Evolutionary conservation across 2,888 invertebrate genomes (phyloP).

Genomic region (Salticus scenicus): DNA sequence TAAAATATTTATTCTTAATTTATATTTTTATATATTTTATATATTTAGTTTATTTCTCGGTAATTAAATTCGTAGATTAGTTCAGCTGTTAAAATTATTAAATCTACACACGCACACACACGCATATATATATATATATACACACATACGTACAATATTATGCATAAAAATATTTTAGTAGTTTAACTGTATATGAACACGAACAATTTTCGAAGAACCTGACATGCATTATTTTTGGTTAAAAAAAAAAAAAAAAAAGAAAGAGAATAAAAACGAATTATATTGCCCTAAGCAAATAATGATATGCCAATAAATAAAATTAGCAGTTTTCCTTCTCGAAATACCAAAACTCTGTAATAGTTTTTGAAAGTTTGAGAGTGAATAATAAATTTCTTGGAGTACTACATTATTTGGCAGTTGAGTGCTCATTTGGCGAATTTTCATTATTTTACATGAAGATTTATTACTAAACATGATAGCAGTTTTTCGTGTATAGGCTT

Average conservation of each 20-base stretch:
- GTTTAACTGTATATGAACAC: no score
- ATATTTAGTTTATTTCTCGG: no score
- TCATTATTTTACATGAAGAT: not conserved
- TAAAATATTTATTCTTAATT: no score
- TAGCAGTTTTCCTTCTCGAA: not conserved
- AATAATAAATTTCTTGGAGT: not conserved
- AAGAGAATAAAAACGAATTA: not conserved
- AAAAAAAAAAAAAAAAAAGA: no score
- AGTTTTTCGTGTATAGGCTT: no score
- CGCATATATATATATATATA: no score
- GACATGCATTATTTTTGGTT: not conserved
- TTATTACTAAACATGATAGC: no score
- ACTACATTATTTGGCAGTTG: not conserved
- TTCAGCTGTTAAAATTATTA: no score
- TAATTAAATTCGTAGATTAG: no score
- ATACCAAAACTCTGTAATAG: not conserved
- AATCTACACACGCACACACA: no score
- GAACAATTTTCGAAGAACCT: not conserved
- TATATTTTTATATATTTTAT: no score
- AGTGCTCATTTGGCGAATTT: not conserved
- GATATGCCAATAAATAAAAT: not conserved
- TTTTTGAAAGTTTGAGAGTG: not conserved
- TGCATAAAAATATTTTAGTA: no score
- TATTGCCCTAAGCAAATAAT: not conserved
- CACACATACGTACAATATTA: not conserved